Evolutionary conservation across 2,797 vertebrate species (phyloP), one percentile per base, ranked within the genome.

Genomic region (Presbytis comata): DNA sequence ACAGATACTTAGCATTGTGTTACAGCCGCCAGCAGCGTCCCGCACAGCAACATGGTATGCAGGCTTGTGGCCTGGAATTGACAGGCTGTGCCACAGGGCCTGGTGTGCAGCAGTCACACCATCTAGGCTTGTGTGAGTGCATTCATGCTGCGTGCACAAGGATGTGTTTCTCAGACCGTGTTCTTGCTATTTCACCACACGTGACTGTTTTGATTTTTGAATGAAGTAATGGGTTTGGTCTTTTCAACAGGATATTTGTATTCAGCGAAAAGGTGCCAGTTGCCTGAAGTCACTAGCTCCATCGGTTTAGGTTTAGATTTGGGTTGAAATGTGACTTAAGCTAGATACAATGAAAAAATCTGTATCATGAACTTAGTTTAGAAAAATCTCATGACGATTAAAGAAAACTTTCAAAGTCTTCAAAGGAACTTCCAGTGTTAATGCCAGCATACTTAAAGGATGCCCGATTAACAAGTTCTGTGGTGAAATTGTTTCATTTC

Each of bases 401-500:
- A n/a, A 53, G 55, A 89, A 61, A 85, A 74, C 16, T 11, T 74
- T n/a, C 36, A 17, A 3, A 81, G 21, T 36, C 48, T 85, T 50
- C 7, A 0, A 3, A 41, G 95, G 59, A 44, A 67, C 59, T 13
- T 57, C 17, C 1, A 8, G 5, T 46, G 53, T 81, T 48, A 79
- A 14, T 19, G 36, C 24, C 28, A 57, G 12, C 4, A 11, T 57
- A 28, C 36, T 13, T 2, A 14, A 19, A 67, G 79, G 75, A 22
- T 1, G 28, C 92, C 87, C 5, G 0, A 10, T 78, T 80, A 24
- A 87, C 0, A 0, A 39, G 5, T 13, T 1, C 1, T 46, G n/a
- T 57, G 91, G 39, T 48, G 0, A 16, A 4, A 64, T 79, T 24
- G 30, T 97, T 91, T 90, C 59, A 0, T 97, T 97, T 89, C 98